These are phyloP conservation scores for Herpetotheres cachinnans DNA, from an alignment of 2,113 vertebrate genomes.

Conservation along the genomic window DNA sequence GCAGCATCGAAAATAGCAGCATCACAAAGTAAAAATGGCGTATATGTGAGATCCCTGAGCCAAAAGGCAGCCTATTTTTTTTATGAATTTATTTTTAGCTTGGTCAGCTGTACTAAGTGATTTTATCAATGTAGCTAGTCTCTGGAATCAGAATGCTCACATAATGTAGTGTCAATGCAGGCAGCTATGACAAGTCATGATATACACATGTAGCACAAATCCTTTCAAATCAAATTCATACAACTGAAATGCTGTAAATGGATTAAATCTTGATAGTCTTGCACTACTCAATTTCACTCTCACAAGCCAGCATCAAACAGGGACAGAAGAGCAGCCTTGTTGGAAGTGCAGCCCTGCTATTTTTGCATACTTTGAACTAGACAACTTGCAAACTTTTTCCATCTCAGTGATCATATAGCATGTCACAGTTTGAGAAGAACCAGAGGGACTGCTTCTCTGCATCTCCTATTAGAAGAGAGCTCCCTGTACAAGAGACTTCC, in stretches of 20 bases:
- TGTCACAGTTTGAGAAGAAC: constrained; percentile 27
- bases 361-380: constrained; percentile 22
- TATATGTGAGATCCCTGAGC: background rate
- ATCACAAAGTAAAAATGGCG: background rate
- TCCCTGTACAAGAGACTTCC: background rate
- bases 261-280: background rate
- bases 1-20: background rate
- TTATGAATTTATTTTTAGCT: constrained; percentile 27
- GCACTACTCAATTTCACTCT: background rate
- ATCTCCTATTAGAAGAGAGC: background rate
- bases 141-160: background rate
- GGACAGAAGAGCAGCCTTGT: background rate
- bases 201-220: background rate
- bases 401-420: background rate
- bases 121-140: constrained; percentile 15
- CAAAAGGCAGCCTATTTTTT: constrained; percentile 5
- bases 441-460: background rate
- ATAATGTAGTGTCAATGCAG: background rate
- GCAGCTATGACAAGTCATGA: background rate
- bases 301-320: background rate
- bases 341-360: constrained; percentile 10
- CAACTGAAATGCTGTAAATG: background rate
- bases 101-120: background rate
- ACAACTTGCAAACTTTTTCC: background rate
- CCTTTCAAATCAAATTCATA: background rate